These are phyloP conservation scores for Zaprionus africanus DNA, from an alignment of 1,140 invertebrate genomes.

Conservation along the genomic window DNA sequence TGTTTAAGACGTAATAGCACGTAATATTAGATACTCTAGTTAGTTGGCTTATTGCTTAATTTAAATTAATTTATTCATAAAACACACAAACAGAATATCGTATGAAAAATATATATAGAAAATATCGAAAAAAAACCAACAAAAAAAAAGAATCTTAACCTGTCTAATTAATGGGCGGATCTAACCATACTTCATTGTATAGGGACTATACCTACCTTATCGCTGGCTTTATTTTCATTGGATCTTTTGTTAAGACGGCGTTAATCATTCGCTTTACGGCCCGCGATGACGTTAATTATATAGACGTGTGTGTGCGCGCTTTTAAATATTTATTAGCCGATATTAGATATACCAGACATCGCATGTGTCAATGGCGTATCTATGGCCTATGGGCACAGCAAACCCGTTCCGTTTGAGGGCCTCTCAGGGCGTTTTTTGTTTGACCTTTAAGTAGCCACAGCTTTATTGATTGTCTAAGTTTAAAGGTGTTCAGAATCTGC, in stretches of 20 bases:
- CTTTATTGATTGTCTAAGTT: neutral
- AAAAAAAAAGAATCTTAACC: constrained; percentile 32
- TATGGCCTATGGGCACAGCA: neutral
- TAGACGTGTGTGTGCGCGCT: constrained; percentile 48
- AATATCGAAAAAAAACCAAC: constrained; percentile 59
- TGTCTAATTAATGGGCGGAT: constrained; percentile 49
- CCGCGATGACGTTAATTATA: constrained; percentile 68
- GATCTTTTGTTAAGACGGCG: constrained; percentile 61
- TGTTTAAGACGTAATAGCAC: constrained; percentile 69
- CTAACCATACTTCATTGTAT: neutral
- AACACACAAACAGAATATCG: constrained; percentile 59
- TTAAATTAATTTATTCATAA: constrained; percentile 83
- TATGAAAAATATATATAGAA: constrained; percentile 65
- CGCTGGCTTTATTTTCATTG: constrained; percentile 47
- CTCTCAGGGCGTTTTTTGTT: neutral
- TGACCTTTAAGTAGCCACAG: constrained; percentile 42
- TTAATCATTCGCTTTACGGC: constrained; percentile 70
- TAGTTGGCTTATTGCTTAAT: constrained; percentile 80
- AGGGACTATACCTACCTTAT: constrained; percentile 3
- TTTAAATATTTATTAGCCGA: constrained; percentile 69
- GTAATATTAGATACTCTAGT: constrained; percentile 73
- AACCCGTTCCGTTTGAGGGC: constrained; percentile 57
- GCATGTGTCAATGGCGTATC: constrained; percentile 15
- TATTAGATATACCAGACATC: constrained; percentile 38
- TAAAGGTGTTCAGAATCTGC: neutral